These are phyloP conservation scores for Halocynthia aurantium DNA, from an alignment of 23 tunicate genomes.

Conservation along the genomic window DNA sequence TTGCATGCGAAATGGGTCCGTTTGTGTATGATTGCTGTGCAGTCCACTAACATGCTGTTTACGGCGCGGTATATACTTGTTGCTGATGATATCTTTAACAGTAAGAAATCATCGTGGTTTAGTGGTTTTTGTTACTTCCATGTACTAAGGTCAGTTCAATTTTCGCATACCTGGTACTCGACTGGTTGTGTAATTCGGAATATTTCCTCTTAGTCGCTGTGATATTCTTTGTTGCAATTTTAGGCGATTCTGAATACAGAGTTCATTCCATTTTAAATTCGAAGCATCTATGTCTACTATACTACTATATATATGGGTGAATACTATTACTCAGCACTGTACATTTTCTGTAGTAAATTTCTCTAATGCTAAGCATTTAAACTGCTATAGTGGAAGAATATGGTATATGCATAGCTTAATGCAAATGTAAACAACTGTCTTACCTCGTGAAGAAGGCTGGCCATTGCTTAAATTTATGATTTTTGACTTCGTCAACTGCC, in stretches of 20 bases:
- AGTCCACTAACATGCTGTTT: too few relatives aligned
- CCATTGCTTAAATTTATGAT: not conserved
- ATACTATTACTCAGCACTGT: too few relatives aligned
- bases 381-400: too few relatives aligned
- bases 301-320: too few relatives aligned
- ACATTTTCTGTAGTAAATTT: too few relatives aligned
- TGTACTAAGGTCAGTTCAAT: not conserved
- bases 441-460: slow-evolving; percentile 14
- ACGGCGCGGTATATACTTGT: too few relatives aligned
- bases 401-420: too few relatives aligned
- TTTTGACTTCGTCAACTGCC: not conserved
- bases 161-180: not conserved
- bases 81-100: too few relatives aligned
- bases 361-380: too few relatives aligned
- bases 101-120: not conserved
- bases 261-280: too few relatives aligned
- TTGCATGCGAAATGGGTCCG: slow-evolving; percentile 24
- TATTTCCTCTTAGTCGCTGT: slow-evolving; percentile 10
- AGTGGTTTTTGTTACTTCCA: not conserved
- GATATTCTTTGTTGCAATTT: slow-evolving; percentile 22
- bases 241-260: slow-evolving; percentile 1
- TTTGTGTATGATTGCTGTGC: not conserved
- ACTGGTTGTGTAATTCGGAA: not conserved
- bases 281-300: too few relatives aligned
- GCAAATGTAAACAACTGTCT: not conserved